Evolutionary conservation across 2,888 invertebrate genomes (phyloP).

Genomic region (Hetaerina titia): DNA sequence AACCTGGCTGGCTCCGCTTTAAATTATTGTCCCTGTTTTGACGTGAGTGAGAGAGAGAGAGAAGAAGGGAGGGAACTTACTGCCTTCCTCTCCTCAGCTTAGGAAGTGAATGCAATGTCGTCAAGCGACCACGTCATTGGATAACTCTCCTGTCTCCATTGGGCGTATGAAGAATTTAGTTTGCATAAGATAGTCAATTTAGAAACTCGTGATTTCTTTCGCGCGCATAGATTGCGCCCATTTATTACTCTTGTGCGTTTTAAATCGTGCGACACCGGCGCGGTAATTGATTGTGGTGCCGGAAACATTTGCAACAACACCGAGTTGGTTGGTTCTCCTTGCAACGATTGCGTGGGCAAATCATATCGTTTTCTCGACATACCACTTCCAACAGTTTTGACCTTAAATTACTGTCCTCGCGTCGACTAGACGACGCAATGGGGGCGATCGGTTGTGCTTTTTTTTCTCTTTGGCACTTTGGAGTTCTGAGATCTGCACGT

Average conservation of each 20-base stretch:
- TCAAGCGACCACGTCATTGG: too few relatives aligned
- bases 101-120: too few relatives aligned
- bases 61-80: too few relatives aligned
- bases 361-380: neutral
- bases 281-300: neutral
- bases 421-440: neutral
- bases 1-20: neutral
- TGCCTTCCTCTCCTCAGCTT: too few relatives aligned
- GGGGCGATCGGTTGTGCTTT: neutral
- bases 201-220: neutral
- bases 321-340: neutral
- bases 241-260: neutral
- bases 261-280: neutral
- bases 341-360: neutral
- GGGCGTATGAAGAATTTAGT: too few relatives aligned
- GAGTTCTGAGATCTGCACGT: neutral
- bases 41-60: too few relatives aligned
- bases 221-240: neutral
- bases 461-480: neutral
- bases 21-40: neutral
- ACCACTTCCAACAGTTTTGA: neutral
- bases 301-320: neutral
- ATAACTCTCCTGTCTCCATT: too few relatives aligned
- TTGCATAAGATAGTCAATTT: neutral
- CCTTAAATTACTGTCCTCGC: neutral